Evolutionary conservation across 2,797 vertebrate genomes (phyloP).

Genomic region (Nothura maculosa): DNA sequence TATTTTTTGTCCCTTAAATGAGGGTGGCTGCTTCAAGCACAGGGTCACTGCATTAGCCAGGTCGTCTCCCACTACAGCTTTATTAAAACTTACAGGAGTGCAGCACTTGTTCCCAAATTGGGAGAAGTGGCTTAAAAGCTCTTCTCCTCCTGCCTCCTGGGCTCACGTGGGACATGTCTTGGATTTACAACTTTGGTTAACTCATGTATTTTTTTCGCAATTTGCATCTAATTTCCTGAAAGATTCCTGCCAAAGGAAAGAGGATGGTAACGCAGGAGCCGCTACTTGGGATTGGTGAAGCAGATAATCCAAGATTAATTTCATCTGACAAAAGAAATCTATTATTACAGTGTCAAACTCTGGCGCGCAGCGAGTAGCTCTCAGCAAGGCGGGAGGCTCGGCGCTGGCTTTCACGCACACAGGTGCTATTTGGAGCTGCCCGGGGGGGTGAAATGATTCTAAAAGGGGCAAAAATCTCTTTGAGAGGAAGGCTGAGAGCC

Average conservation of each 20-base stretch:
- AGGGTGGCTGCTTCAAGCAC: not conserved
- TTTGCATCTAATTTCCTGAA: constrained; percentile 73
- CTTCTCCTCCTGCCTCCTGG: constrained; percentile 34
- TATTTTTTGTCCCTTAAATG: not conserved
- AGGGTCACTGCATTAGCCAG: not conserved
- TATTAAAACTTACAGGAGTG: constrained; percentile 28
- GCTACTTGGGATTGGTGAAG: constrained; percentile 72
- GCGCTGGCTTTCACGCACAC: not conserved
- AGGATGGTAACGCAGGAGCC: constrained; percentile 65
- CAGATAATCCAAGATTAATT: constrained; percentile 81
- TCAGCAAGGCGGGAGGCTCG: constrained; percentile 33
- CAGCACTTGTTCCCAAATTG: constrained; percentile 45
- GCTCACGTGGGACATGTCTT: constrained; percentile 12
- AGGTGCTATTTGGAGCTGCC: not conserved
- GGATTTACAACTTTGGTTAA: constrained; percentile 58
- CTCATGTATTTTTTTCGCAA: constrained; percentile 51
- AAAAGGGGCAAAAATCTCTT: not conserved
- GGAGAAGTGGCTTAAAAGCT: constrained; percentile 46
- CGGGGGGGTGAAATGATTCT: not conserved
- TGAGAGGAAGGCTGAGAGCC: not conserved
- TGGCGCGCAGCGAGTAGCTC: constrained; percentile 6
- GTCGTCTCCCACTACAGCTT: constrained; percentile 12
- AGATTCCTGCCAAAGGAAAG: constrained; percentile 70
- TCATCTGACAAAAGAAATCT: constrained; percentile 74
- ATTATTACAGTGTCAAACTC: constrained; percentile 66